Conservation (phyloP, 2,888 invertebrate genomes). For the Neoscelio sp. region DNA sequence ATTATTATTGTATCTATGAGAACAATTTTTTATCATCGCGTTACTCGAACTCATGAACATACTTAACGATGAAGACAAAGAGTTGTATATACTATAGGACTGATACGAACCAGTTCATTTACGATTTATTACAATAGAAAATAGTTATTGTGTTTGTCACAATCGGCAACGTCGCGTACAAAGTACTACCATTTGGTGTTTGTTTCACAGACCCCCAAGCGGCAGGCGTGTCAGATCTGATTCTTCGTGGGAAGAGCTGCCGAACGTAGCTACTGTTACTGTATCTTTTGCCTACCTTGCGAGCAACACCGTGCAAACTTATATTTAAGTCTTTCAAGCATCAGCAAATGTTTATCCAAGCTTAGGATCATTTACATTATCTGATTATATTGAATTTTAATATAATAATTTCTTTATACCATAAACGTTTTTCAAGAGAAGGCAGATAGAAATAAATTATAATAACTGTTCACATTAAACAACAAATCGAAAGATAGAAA, state of each 20-base stretch:
- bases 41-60: background rate
- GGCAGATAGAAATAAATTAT: too few relatives aligned
- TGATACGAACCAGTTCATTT: conserved; percentile 11
- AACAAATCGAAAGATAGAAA: too few relatives aligned
- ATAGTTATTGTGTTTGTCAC: conserved; percentile 54
- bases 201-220: conserved; percentile 62
- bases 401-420: too few relatives aligned
- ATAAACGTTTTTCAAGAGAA: too few relatives aligned
- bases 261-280: conserved; percentile 59
- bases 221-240: conserved; percentile 75
- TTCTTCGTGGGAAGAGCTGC: conserved; percentile 76
- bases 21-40: too few relatives aligned
- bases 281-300: conserved; percentile 21
- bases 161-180: conserved; percentile 40
- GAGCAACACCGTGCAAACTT: conserved; percentile 35
- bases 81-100: conserved; percentile 3
- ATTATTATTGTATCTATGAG: too few relatives aligned
- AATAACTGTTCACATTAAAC: too few relatives aligned
- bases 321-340: conserved; percentile 16
- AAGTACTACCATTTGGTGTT: conserved; percentile 40
- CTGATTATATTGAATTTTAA: too few relatives aligned
- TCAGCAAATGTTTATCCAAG: conserved; percentile 37
- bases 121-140: conserved; percentile 40
- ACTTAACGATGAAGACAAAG: background rate
- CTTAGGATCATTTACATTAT: conserved; percentile 6